These are phyloP conservation scores for Macrocentrus cingulum DNA, from an alignment of 1,140 invertebrate species.

Conservation along the genomic window DNA sequence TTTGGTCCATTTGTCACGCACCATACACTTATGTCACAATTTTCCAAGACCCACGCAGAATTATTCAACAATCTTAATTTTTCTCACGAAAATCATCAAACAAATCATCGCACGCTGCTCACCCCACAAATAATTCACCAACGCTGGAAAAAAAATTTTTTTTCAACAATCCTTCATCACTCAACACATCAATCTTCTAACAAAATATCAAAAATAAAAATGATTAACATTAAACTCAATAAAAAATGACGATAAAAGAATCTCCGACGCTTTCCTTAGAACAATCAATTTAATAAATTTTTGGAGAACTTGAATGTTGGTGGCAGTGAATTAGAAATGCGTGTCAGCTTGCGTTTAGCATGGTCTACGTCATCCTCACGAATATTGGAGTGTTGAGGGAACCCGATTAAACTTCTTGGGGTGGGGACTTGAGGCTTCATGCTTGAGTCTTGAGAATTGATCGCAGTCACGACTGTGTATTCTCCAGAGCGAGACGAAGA, in stretches of 20 bases:
- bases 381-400: conserved; percentile 12
- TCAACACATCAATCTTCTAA: no score
- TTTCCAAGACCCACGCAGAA: conserved; percentile 21
- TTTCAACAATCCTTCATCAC: no score
- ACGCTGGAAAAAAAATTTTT: no score
- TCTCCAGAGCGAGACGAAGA: conserved; percentile 18
- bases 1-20: conserved; percentile 16
- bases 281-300: background rate
- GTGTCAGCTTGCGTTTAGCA: conserved; percentile 1
- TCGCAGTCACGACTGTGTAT: conserved; percentile 34
- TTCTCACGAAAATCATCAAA: background rate
- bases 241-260: no score
- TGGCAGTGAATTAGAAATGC: conserved; percentile 2
- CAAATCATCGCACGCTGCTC: background rate
- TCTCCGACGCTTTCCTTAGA: background rate
- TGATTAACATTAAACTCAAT: no score
- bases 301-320: background rate
- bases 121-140: background rate
- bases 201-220: no score
- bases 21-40: conserved; percentile 28
- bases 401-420: conserved; percentile 10
- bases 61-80: background rate
- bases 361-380: conserved; percentile 19
- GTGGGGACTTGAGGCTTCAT: background rate
- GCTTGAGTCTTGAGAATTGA: conserved; percentile 39